Percentiles rank a stretch among this genome's conserved stretches.
Evolutionary conservation across 2,888 invertebrate genomes (phyloP).

Genomic region (Chalcosyrphus nemorum): DNA sequence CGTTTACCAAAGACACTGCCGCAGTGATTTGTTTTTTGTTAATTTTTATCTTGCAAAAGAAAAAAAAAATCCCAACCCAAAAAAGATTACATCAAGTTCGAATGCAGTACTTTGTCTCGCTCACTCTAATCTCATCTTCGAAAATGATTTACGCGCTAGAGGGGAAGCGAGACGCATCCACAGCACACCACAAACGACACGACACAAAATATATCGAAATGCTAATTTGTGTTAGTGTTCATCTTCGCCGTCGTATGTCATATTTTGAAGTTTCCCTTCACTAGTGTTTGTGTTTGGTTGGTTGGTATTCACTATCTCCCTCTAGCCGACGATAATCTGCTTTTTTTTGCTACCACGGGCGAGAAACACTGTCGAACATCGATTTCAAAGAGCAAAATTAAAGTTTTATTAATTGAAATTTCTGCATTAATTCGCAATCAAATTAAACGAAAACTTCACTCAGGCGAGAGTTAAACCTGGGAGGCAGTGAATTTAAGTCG

Average conservation of each 20-base stretch:
- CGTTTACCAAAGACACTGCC: constrained; percentile 18
- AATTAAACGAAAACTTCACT: constrained; percentile 15
- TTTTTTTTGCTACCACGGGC: constrained; percentile 56
- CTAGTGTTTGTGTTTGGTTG: constrained; percentile 67
- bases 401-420: constrained; percentile 60
- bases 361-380: constrained; percentile 65
- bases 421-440: constrained; percentile 25
- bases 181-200: constrained; percentile 42
- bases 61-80: background rate
- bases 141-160: no score
- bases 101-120: no score
- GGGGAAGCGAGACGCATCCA: no score
- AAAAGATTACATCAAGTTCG: background rate
- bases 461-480: constrained; percentile 13
- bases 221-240: constrained; percentile 62
- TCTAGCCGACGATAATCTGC: constrained; percentile 33
- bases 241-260: no score
- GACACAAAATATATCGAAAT: constrained; percentile 59
- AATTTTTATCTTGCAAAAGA: constrained; percentile 3
- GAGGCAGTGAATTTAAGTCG: constrained; percentile 20
- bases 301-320: constrained; percentile 62
- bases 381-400: constrained; percentile 60
- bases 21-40: constrained; percentile 23
- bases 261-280: constrained; percentile 70
- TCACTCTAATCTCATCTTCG: no score